Base-by-base conservation (phyloP, 2,888 invertebrate species). In the Rhodophaea formosa region DNA sequence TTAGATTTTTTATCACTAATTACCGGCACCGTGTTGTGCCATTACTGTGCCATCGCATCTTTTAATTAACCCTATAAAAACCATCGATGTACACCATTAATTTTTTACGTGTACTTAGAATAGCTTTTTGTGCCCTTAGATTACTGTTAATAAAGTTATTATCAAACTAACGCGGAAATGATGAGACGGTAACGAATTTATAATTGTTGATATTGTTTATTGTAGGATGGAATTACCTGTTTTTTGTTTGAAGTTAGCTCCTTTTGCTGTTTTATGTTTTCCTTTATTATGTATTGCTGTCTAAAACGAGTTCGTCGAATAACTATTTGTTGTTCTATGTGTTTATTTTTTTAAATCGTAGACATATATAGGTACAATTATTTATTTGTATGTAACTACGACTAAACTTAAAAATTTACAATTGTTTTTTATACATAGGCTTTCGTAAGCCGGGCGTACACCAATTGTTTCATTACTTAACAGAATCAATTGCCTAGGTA, bases 1-100 rank as follows among this genome's bases (percentile, higher is more conserved):
- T 61, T 32, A 23, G 59, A 59, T 62, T 65, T 62, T 65, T 60
- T 62, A 59, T 58, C 32, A 16, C 32, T 57, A 60, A 59, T 63
- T 60, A 44, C 14, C 15, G 30, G 10, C 15, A 53, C 6, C 65
- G 62, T 65, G 65, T 62, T 59, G 54, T 43, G 53, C 45, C 57
- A 59, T 64, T 59, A 17, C 17, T 7, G 0, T 47, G n/a, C 30
- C 10, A 63, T 39, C 14, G 16, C 43, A 39, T 39, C 39, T 39
- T 39, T 39, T 39, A 39, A 39, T 39, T 39, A 39, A 39, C n/a
- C 39, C 12, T 6, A 2, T 12, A 39, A 39, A 39, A n/a, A 12
- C 12, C 39, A 12, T n/a, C n/a, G 10, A n/a, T 39, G 39, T 39
- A 39, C 39, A n/a, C 39, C 39, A 39, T 39, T 39, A 39, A n/a